These are phyloP conservation scores for Indicator indicator DNA, from an alignment of 2,113 vertebrate genomes.

Conservation along the genomic window DNA sequence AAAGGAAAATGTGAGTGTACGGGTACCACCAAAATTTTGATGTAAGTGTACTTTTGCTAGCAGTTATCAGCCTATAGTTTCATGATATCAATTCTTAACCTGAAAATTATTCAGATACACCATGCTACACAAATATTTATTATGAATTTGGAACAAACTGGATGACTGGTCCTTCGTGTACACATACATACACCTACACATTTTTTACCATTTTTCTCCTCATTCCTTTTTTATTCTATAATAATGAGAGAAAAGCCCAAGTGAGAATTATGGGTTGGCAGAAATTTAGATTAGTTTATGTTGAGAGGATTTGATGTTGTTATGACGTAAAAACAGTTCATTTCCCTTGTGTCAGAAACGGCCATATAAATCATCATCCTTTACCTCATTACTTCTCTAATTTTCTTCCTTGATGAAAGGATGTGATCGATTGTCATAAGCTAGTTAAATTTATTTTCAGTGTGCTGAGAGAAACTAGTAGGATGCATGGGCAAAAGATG, in stretches of 20 bases:
- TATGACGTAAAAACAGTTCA: not conserved
- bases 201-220: not conserved
- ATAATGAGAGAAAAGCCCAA: not conserved
- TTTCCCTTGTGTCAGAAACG: not conserved
- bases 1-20: not conserved
- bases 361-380: not conserved
- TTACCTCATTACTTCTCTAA: not conserved
- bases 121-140: not conserved
- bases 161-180: not conserved
- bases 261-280: not conserved
- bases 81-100: not conserved
- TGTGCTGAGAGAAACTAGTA: not conserved
- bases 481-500: not conserved
- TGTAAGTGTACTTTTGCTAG: not conserved
- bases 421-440: not conserved
- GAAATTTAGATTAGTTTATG: not conserved
- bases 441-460: not conserved
- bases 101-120: not conserved
- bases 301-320: not conserved
- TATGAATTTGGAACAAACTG: not conserved
- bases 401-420: slow-evolving; percentile 16
- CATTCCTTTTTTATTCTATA: not conserved
- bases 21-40: not conserved
- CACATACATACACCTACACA: not conserved
- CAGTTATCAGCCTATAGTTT: not conserved